A percentile compares a stretch with the other conserved stretches of the same genome.
phyloP scores from a whole-genome alignment of 2,797 vertebrate species.

The Protosalanx chinensis region DNA sequence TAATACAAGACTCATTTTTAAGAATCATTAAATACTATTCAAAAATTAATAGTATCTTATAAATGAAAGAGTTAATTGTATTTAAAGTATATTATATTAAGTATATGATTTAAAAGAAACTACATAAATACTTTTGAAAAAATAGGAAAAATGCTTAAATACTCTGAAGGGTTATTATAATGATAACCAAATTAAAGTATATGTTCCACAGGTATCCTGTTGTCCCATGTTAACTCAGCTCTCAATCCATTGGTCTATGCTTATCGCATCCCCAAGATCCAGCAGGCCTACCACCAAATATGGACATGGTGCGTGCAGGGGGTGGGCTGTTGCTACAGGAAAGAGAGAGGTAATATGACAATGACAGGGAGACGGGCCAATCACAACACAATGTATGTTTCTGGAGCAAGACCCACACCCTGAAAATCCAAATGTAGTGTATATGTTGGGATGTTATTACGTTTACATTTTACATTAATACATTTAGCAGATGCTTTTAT shows the following conservation, averaged over 20 bases:
- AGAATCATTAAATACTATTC: no score
- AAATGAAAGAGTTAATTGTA: no score
- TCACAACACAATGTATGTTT: constrained; percentile 20
- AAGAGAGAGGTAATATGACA: constrained; percentile 18
- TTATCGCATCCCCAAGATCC: constrained; percentile 83
- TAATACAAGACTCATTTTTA: no score
- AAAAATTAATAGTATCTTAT: no score
- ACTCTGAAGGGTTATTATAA: background rate
- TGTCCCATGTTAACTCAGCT: constrained; percentile 82
- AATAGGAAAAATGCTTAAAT: no score
- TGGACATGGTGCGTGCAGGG: constrained; percentile 67
- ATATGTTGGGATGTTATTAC: background rate
- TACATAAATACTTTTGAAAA: no score
- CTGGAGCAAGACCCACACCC: constrained; percentile 8
- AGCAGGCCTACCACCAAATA: constrained; percentile 72
- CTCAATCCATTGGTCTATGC: constrained; percentile 86
- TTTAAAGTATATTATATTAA: no score
- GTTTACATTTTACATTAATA: background rate
- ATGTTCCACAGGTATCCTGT: constrained; percentile 67
- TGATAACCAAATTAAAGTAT: background rate
- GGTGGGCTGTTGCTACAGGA: constrained; percentile 37
- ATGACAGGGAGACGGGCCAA: constrained; percentile 25
- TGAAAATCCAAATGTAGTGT: constrained; percentile 14
- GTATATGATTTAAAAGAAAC: no score
- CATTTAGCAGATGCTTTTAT: no score